Percentiles rank a stretch among this genome's conserved stretches.
Conservation (phyloP, 2,797 vertebrate species). For the Gastrophryne carolinensis region DNA sequence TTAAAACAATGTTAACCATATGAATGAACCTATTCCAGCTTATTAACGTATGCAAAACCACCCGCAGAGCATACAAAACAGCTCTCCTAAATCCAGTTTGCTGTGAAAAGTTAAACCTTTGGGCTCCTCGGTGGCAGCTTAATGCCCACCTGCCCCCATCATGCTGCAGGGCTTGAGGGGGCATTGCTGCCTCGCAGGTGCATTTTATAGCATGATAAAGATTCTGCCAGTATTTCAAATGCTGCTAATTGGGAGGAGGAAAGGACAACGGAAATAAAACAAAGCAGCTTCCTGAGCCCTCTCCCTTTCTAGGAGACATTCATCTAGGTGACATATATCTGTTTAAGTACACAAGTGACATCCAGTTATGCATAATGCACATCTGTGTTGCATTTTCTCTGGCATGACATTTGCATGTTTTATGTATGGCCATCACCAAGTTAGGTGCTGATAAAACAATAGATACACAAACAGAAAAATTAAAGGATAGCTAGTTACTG, state of each 20-base stretch:
- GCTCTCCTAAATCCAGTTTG: slow-evolving; percentile 48
- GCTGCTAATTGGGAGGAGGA: slow-evolving; percentile 33
- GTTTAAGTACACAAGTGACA: not conserved
- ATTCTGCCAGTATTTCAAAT: slow-evolving; percentile 44
- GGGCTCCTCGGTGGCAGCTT: not conserved
- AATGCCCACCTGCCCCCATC: slow-evolving; percentile 31
- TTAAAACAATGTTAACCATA: not conserved
- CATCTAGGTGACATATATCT: slow-evolving; percentile 30
- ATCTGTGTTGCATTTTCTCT: not conserved
- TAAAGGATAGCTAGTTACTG: not conserved
- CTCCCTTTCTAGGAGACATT: slow-evolving; percentile 17
- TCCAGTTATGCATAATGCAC: not conserved
- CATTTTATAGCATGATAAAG: slow-evolving; percentile 43
- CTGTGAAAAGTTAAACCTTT: slow-evolving; percentile 11
- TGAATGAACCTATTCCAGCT: not conserved
- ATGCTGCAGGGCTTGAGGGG: not conserved
- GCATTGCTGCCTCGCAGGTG: slow-evolving; percentile 36
- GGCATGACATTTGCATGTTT: not conserved
- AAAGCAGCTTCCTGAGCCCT: slow-evolving; percentile 41
- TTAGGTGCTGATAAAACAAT: not conserved
- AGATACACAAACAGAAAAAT: not conserved
- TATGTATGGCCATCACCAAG: not conserved
- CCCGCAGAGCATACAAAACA: slow-evolving; percentile 55
- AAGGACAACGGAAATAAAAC: slow-evolving; percentile 48
- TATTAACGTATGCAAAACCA: slow-evolving; percentile 49